phyloP scores from a whole-genome alignment of 1,140 invertebrate genomes.

The Lasaia peninsularis region DNA sequence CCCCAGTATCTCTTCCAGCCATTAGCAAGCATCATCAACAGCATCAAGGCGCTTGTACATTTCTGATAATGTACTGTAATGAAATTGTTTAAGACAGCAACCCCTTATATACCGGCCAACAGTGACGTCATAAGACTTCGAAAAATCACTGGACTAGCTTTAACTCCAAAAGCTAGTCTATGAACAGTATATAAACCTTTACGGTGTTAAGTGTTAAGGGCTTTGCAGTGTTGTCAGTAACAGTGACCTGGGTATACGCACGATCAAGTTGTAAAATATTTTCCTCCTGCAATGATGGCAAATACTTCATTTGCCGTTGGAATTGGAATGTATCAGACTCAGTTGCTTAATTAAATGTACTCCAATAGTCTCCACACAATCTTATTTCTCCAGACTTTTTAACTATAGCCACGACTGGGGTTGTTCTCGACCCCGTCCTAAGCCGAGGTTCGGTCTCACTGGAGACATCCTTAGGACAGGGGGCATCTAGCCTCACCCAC shows the following conservation, averaged over 20 bases:
- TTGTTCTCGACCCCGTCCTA: too few species aligned
- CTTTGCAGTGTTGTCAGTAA: conserved; percentile 40
- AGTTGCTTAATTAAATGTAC: neutral
- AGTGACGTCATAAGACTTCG: conserved; percentile 40
- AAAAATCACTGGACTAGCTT: conserved; percentile 59
- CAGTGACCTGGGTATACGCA: conserved; percentile 45
- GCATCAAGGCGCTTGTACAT: too few species aligned
- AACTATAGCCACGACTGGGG: neutral
- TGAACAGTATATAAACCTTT: conserved; percentile 66
- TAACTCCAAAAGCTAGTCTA: conserved; percentile 67
- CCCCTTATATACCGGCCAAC: conserved; percentile 34
- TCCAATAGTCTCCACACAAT: neutral
- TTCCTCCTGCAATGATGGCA: neutral
- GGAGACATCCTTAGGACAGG: too few species aligned
- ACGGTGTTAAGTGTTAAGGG: conserved; percentile 44
- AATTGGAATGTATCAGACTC: conserved; percentile 1
- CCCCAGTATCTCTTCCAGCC: too few species aligned
- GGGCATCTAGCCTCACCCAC: too few species aligned
- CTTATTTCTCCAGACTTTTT: neutral
- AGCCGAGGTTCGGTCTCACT: too few species aligned
- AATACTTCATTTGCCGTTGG: conserved; percentile 4
- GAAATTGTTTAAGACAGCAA: conserved; percentile 30
- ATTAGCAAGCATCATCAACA: too few species aligned
- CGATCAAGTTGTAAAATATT: neutral
- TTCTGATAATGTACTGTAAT: conserved; percentile 19